phyloP scores from a whole-genome alignment of 2,888 invertebrate genomes.

The Steinernema scapterisci region DNA sequence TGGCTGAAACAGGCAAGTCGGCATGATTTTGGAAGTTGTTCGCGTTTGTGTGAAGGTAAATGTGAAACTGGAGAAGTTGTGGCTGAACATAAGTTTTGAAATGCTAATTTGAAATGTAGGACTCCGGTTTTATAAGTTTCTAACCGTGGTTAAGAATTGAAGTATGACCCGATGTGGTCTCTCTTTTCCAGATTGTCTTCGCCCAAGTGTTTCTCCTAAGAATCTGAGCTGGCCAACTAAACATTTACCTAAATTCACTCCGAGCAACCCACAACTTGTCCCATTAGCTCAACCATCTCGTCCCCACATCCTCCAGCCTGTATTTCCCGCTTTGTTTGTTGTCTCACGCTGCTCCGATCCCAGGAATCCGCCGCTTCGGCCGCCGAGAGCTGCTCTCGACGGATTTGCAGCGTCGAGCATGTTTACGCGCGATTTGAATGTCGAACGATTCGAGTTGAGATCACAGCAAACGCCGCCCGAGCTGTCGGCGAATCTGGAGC shows the following conservation, averaged over 20 bases:
- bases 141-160: too few species aligned
- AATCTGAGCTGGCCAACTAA: too few species aligned
- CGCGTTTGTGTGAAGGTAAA: not conserved
- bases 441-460: conserved; percentile 10
- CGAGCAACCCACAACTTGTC: not conserved
- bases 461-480: conserved; percentile 4
- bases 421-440: conserved; percentile 28
- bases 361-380: not conserved
- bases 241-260: not conserved
- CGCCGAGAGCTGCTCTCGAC: conserved; percentile 2
- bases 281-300: not conserved
- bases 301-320: not conserved
- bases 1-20: too few species aligned
- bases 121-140: too few species aligned
- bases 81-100: too few species aligned
- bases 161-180: too few species aligned
- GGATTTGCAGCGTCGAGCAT: conserved; percentile 21
- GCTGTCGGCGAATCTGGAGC: not conserved
- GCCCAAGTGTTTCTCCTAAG: too few species aligned
- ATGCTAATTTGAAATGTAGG: too few species aligned
- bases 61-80: not conserved
- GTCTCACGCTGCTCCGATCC: conserved; percentile 6
- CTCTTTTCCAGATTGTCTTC: too few species aligned
- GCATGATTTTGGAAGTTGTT: too few species aligned
- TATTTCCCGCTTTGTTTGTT: not conserved